Conservation (phyloP, 2,797 vertebrate genomes). For the Hybognathus amarus region DNA sequence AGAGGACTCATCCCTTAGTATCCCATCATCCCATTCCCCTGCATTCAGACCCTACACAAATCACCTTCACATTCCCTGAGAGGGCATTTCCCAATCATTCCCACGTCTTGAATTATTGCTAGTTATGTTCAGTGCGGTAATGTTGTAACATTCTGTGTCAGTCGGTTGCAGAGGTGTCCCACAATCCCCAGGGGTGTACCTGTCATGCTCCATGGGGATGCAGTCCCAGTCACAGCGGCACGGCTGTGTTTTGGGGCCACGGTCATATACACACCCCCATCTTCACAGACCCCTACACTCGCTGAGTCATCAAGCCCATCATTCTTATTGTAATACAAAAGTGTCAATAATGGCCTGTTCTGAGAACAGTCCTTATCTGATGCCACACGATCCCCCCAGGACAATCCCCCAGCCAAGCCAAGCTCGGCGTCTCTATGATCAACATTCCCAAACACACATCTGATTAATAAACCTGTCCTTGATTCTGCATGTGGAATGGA, state of each 20-base stretch:
- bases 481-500: neutral
- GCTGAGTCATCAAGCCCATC: constrained; percentile 77
- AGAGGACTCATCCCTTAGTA: constrained; percentile 34
- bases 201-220: constrained; percentile 53
- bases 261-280: constrained; percentile 63
- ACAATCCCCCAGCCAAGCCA: constrained; percentile 72
- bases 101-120: constrained; percentile 39
- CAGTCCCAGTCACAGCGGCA: constrained; percentile 56
- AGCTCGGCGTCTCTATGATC: constrained; percentile 62
- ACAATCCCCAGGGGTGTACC: constrained; percentile 50
- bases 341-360: constrained; percentile 77
- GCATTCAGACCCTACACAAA: constrained; percentile 46
- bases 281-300: constrained; percentile 60
- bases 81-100: constrained; percentile 37
- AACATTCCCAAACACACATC: constrained; percentile 33
- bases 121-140: constrained; percentile 1
- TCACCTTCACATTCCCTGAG: constrained; percentile 46
- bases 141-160: neutral
- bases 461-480: neutral
- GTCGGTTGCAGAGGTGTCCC: constrained; percentile 16
- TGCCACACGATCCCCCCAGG: constrained; percentile 68
- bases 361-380: constrained; percentile 81
- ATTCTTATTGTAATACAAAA: constrained; percentile 76
- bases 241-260: constrained; percentile 52
- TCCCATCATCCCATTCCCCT: constrained; percentile 23